Evolutionary conservation across 2,888 invertebrate species (phyloP).

Genomic region (Cosmia pyralina): DNA sequence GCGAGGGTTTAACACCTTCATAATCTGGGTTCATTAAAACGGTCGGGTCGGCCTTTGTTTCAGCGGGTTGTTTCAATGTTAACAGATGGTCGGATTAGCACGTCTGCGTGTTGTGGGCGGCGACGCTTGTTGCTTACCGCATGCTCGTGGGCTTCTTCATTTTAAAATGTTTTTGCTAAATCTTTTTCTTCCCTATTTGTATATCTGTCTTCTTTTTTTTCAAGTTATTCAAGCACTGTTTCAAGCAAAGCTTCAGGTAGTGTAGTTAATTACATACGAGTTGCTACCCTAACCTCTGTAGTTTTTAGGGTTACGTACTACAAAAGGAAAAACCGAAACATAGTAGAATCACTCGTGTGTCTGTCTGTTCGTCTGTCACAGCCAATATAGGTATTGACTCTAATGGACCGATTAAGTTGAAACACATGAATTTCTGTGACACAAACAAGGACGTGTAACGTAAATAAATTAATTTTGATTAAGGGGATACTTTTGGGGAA

Average conservation of each 20-base stretch:
- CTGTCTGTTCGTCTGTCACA: too few relatives aligned
- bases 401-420: too few relatives aligned
- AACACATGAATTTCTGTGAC: too few relatives aligned
- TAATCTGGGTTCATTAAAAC: conserved; percentile 89
- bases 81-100: conserved; percentile 89
- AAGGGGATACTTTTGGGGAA: too few relatives aligned
- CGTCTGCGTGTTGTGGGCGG: conserved; percentile 78
- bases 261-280: neutral
- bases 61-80: conserved; percentile 87
- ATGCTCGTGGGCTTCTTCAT: conserved; percentile 64
- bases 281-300: neutral
- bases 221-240: neutral
- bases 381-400: too few relatives aligned
- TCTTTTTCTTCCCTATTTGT: conserved; percentile 29
- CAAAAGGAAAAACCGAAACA: too few relatives aligned
- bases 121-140: conserved; percentile 69
- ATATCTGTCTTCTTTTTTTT: neutral
- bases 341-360: too few relatives aligned
- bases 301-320: neutral
- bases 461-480: too few relatives aligned
- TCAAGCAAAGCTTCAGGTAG: neutral
- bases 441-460: too few relatives aligned
- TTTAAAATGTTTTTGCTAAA: conserved; percentile 49
- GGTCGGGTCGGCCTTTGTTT: conserved; percentile 88
- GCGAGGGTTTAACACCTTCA: conserved; percentile 89